Evolutionary conservation across 2,888 invertebrate species (phyloP).

Genomic region (Fragum whitleyi): DNA sequence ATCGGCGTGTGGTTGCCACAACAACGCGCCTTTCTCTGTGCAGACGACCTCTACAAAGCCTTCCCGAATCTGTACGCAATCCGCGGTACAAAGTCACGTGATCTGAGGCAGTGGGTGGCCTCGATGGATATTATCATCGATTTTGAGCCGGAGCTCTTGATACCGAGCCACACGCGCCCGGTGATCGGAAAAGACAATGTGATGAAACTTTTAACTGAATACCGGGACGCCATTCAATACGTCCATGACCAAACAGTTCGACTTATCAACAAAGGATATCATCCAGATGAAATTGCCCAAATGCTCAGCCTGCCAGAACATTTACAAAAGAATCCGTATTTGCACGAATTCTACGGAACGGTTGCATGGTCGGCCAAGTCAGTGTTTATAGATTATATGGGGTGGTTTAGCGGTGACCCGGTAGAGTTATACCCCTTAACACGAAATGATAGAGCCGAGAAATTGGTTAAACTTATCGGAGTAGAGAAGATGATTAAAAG

Average conservation of each 20-base stretch:
- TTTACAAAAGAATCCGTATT: conserved; percentile 70
- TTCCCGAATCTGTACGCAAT: conserved; percentile 83
- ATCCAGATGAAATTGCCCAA: conserved; percentile 79
- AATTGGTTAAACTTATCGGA: conserved; percentile 70
- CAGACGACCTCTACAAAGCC: conserved; percentile 79
- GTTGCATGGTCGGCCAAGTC: conserved; percentile 78
- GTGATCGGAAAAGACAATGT: conserved; percentile 70
- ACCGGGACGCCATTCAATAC: conserved; percentile 80
- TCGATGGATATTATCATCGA: conserved; percentile 79
- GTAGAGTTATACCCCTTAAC: conserved; percentile 72
- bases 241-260: conserved; percentile 81
- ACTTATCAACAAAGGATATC: conserved; percentile 77
- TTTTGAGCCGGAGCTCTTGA: conserved; percentile 73
- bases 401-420: conserved; percentile 78
- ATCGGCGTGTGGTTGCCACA: conserved; percentile 80
- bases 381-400: conserved; percentile 70
- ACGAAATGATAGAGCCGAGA: conserved; percentile 65
- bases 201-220: conserved; percentile 63
- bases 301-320: conserved; percentile 72
- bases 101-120: conserved; percentile 73
- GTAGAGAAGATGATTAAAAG: conserved; percentile 51
- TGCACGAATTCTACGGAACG: conserved; percentile 80
- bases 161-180: conserved; percentile 80
- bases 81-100: conserved; percentile 76
- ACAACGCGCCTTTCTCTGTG: conserved; percentile 74